phyloP scores from a whole-genome alignment of 2,113 vertebrate species.

The Lontra canadensis region DNA sequence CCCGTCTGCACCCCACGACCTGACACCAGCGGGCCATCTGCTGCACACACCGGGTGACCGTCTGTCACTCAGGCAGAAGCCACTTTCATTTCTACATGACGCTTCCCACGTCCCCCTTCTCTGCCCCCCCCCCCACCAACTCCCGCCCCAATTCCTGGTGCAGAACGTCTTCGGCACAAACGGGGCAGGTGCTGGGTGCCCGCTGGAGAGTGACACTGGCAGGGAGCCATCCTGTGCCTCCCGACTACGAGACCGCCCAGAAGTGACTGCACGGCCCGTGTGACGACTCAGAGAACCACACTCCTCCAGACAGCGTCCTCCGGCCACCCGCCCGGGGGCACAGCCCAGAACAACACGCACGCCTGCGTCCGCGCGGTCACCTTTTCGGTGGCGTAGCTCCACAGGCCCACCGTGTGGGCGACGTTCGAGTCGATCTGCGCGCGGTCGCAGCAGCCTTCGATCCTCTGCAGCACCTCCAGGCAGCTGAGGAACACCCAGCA shows the following conservation, averaged over 20 bases:
- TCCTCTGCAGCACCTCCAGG: constrained; percentile 97
- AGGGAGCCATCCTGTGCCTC: accelerated
- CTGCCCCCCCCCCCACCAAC: accelerated
- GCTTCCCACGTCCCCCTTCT: neutral
- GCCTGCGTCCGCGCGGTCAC: constrained; percentile 75
- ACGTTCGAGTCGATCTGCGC: constrained; percentile 93
- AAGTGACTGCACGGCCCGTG: neutral
- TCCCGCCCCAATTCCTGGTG: accelerated
- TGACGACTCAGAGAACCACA: accelerated
- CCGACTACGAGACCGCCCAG: accelerated
- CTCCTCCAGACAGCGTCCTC: neutral
- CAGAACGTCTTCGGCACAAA: accelerated
- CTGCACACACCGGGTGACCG: accelerated
- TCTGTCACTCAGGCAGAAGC: neutral
- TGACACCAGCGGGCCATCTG: accelerated
- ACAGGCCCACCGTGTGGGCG: constrained; percentile 96
- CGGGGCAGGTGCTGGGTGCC: too few relatives aligned
- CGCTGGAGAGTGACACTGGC: accelerated
- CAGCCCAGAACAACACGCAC: accelerated
- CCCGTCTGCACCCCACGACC: accelerated
- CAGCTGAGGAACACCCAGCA: constrained; percentile 99
- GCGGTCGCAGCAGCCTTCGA: constrained; percentile 96
- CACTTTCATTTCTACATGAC: accelerated
- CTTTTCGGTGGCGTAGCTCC: constrained; percentile 98
- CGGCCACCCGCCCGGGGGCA: too few relatives aligned